Conservation (phyloP, 2,113 vertebrate genomes). For the Odobenus rosmarus region DNA sequence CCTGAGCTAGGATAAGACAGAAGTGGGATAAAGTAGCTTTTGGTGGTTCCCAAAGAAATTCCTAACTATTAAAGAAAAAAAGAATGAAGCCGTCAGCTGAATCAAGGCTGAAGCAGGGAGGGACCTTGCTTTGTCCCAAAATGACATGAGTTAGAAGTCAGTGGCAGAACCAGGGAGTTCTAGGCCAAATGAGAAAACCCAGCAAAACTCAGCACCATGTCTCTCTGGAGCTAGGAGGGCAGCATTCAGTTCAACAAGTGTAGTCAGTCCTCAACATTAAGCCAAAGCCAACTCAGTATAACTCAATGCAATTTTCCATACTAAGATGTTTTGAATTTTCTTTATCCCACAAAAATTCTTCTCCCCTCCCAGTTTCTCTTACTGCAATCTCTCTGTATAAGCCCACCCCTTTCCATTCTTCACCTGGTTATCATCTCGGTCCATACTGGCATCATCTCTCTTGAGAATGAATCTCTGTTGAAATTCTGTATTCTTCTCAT, state of each 20-base stretch:
- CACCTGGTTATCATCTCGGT: constrained; percentile 99
- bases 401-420: constrained; percentile 63
- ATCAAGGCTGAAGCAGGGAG: constrained; percentile 61
- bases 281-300: constrained; percentile 59
- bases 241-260: constrained; percentile 51
- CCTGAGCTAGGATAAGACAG: constrained; percentile 60
- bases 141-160: constrained; percentile 58
- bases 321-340: constrained; percentile 52
- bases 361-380: constrained; percentile 81
- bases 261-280: constrained; percentile 31
- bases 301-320: constrained; percentile 42
- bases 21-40: constrained; percentile 60
- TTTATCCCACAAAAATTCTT: constrained; percentile 55
- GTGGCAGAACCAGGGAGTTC: constrained; percentile 54
- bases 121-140: constrained; percentile 59
- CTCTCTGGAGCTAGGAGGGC: constrained; percentile 54
- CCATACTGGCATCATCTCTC: constrained; percentile 97
- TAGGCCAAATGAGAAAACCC: constrained; percentile 69
- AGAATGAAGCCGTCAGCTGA: constrained; percentile 52
- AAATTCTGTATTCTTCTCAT: constrained; percentile 97
- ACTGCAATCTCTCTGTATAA: constrained; percentile 62
- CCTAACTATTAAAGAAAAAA: constrained; percentile 57
- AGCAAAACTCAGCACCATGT: constrained; percentile 77
- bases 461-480: constrained; percentile 99
- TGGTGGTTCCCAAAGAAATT: constrained; percentile 49